Base-by-base conservation (phyloP, 1,140 invertebrate genomes). In the Lepidurus packardi region DNA sequence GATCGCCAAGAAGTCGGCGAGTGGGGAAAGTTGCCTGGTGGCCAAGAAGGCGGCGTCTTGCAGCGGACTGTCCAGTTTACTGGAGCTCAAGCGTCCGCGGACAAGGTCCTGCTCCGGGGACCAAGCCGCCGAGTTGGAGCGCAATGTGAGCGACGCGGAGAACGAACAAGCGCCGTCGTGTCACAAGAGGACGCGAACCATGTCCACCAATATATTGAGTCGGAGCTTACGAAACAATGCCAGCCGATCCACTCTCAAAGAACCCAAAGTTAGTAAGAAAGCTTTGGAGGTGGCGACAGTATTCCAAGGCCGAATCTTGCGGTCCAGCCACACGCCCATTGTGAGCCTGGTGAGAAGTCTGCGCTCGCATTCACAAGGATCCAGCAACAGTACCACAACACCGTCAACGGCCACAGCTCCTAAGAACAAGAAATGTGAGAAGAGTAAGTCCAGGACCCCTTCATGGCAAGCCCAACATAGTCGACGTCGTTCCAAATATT, bases 111-210 rank as follows among this genome's bases (percentile, higher is more conserved):
- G 76, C 11, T 41, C 41, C 13, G 44, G 53, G n/a, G 53, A 77
- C 34, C 11, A 41, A 44, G 44, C 45, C 9, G 41, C 44, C 0
- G 78, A 78, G 13, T 65, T 21, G 6, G 78, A 78, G 10, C 25
- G 78, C 16, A 78, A 78, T 43, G 78, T 73, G 9, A 78, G 78
- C 73, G 78, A 78, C 73, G 75, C 78, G 16, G 78, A 78, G 43
- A 78, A 78, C 73, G 65, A 78, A 21, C 53, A 65, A 65, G 8
- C 53, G 13, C 53, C 43, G 41, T 74, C 73, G 43, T 74, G 34
- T 21, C 41, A 13, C 75, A 43, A 25, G 44, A 77, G 75, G 9
- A 45, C 25, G 24, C 45, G 44, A 24, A 53, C 10, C 44, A 77
- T 24, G 13, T 34, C 16, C 1, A 24, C 42, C n/a, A 47, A 21